Conservation (phyloP, 2,113 vertebrate species). For the Polypterus bichir region DNA sequence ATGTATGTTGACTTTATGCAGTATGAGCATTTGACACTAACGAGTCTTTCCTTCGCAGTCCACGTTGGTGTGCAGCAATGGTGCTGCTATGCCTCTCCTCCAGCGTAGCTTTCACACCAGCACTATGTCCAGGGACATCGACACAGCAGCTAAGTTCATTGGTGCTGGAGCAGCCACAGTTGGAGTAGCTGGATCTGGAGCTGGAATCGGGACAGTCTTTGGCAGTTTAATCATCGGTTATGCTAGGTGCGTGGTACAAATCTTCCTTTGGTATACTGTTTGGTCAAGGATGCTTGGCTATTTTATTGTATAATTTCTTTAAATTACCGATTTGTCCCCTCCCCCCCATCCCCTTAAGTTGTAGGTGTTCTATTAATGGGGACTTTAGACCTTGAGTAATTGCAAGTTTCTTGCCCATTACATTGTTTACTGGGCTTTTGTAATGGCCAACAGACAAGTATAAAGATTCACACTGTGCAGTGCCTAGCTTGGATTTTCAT, state of each 20-base stretch:
- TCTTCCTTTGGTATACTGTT: too few species aligned
- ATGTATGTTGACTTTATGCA: not conserved
- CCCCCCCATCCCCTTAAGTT: too few species aligned
- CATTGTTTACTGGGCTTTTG: too few species aligned
- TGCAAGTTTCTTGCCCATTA: too few species aligned
- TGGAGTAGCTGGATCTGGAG: conserved; percentile 58
- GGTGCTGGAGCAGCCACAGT: conserved; percentile 62
- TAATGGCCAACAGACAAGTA: too few species aligned
- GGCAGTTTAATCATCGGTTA: conserved; percentile 64
- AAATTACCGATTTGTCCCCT: too few species aligned
- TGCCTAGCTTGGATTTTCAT: too few species aligned
- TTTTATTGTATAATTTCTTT: too few species aligned
- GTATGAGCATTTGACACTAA: not conserved
- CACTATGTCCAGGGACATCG: conserved; percentile 47
- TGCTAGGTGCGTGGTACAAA: conserved; percentile 39
- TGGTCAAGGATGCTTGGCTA: too few species aligned
- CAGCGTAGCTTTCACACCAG: conserved; percentile 52
- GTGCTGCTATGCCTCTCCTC: conserved; percentile 22
- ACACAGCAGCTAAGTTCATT: conserved; percentile 62
- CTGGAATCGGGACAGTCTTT: conserved; percentile 59
- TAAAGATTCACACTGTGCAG: too few species aligned
- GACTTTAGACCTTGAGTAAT: too few species aligned
- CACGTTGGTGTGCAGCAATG: conserved; percentile 35
- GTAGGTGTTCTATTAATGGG: too few species aligned
- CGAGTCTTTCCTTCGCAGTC: conserved; percentile 21